phyloP scores from a whole-genome alignment of 2,888 invertebrate species.

The Brachypalpus laphriformis region DNA sequence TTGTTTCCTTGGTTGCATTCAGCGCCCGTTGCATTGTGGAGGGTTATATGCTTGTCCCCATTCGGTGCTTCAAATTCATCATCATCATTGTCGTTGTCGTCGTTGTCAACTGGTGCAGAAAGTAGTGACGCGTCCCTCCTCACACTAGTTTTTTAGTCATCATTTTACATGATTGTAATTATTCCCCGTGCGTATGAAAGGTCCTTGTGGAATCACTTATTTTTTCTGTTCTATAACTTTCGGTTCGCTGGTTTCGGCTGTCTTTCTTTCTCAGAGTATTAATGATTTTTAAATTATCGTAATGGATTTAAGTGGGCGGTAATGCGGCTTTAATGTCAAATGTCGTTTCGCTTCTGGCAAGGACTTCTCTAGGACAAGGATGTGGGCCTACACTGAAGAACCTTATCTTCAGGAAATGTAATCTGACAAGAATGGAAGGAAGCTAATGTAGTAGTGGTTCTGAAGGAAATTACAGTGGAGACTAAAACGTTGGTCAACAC shows the following conservation, averaged over 20 bases:
- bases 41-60: slow-evolving; percentile 29
- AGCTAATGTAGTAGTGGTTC: too few species aligned
- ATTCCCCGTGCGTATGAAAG: slow-evolving; percentile 37
- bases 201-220: slow-evolving; percentile 29
- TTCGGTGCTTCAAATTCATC: slow-evolving; percentile 64
- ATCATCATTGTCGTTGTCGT: slow-evolving; percentile 40
- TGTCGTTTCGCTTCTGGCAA: background rate
- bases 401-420: too few species aligned
- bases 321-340: background rate
- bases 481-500: too few species aligned
- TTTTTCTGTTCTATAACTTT: background rate
- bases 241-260: background rate
- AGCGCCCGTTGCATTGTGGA: slow-evolving; percentile 63
- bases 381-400: too few species aligned
- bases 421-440: too few species aligned
- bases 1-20: slow-evolving; percentile 61
- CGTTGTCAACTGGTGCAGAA: slow-evolving; percentile 55
- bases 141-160: slow-evolving; percentile 5
- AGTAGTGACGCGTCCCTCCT: slow-evolving; percentile 34
- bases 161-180: slow-evolving; percentile 42
- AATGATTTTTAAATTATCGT: background rate
- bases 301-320: background rate
- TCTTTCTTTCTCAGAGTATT: background rate
- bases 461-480: too few species aligned
- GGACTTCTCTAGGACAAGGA: too few species aligned